Percentiles rank a stretch among this genome's conserved stretches.
Conservation (phyloP, 2,113 vertebrate genomes). For the Rhabdomys dilectus region DNA sequence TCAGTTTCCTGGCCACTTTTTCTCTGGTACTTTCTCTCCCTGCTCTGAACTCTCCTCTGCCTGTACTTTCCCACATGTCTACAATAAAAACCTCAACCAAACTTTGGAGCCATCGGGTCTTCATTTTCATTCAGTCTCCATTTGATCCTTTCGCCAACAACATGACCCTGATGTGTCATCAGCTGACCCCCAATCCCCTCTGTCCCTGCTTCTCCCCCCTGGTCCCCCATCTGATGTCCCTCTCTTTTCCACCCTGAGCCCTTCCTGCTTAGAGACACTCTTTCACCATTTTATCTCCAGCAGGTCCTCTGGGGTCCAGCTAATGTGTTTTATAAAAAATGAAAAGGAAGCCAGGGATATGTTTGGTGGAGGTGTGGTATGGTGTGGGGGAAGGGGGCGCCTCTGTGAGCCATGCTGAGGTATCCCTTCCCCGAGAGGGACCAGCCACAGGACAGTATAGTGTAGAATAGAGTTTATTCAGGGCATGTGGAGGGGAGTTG, state of each 20-base stretch:
- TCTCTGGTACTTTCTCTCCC: not conserved
- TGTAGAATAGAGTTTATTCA: no score
- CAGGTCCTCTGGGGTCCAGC: no score
- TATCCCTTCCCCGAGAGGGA: no score
- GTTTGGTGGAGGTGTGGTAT: no score
- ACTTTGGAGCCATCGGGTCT: not conserved
- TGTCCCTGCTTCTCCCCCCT: not conserved
- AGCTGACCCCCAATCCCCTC: fast-evolving
- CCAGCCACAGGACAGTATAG: no score
- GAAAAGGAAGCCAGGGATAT: no score
- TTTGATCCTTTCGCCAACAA: not conserved
- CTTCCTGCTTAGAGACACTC: not conserved
- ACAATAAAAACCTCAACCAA: not conserved
- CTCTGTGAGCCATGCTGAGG: no score
- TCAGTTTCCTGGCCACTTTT: not conserved
- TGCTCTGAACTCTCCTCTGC: not conserved
- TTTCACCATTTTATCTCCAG: not conserved
- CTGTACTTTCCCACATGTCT: not conserved
- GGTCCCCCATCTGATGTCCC: fast-evolving
- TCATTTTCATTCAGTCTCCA: not conserved
- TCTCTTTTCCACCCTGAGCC: not conserved
- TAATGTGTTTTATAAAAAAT: no score
- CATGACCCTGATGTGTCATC: fast-evolving
- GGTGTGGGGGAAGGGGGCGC: no score
- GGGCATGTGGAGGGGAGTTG: no score